phyloP scores from a whole-genome alignment of 2,113 vertebrate genomes.

The Brachirus orientalis region DNA sequence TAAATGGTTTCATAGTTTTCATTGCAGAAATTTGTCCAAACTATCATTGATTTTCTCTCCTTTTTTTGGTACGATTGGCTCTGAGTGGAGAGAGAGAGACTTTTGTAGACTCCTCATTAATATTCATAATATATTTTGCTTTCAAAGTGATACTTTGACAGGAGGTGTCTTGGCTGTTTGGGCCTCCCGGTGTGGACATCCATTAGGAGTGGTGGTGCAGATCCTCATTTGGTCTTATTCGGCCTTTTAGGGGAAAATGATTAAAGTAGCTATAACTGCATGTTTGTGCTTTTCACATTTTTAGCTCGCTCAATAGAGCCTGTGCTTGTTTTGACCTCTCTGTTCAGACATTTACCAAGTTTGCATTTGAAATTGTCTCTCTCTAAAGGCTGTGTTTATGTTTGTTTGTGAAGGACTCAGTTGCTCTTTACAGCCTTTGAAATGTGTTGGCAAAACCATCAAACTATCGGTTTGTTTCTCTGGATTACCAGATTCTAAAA shows the following conservation, averaged over 20 bases:
- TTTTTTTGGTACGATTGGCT: conserved; percentile 24
- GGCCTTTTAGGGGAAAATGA: not conserved
- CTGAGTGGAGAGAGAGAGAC: conserved; percentile 16
- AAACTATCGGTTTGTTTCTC: too few species aligned
- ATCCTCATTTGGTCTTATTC: not conserved
- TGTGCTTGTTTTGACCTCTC: not conserved
- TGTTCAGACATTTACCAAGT: not conserved
- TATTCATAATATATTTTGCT: conserved; percentile 19
- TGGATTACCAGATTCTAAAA: too few species aligned
- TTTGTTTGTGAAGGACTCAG: too few species aligned
- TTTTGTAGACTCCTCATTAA: conserved; percentile 25
- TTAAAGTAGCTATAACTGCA: not conserved
- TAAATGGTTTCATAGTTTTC: conserved; percentile 15
- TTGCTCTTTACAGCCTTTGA: too few species aligned
- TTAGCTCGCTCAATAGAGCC: not conserved
- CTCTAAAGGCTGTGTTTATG: too few species aligned
- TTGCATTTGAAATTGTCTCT: not conserved
- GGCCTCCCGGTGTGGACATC: conserved; percentile 7
- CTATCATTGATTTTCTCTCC: conserved; percentile 8
- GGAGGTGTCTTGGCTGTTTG: conserved; percentile 21
- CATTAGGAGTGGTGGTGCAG: not conserved
- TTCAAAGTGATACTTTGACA: conserved; percentile 14
- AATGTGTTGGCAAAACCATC: too few species aligned
- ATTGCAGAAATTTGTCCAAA: conserved; percentile 12
- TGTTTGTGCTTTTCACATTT: conserved; percentile 1